Percentiles rank a stretch among this genome's conserved stretches.
These are phyloP conservation scores for Australoheros facetus DNA, from an alignment of 2,797 vertebrate genomes.

Conservation along the genomic window DNA sequence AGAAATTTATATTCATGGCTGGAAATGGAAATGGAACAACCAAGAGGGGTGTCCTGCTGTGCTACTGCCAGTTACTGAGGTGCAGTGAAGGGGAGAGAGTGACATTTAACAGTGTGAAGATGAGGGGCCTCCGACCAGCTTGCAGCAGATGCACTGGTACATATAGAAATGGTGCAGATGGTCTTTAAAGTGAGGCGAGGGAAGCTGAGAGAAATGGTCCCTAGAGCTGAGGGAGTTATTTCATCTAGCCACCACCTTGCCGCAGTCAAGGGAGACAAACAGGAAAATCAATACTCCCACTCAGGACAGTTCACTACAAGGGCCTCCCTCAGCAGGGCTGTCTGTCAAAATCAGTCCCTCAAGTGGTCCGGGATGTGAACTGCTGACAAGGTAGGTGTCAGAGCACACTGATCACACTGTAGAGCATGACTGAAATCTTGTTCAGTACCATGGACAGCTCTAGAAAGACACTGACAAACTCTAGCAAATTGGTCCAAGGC, in stretches of 20 bases:
- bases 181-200: constrained; percentile 24
- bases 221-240: constrained; percentile 60
- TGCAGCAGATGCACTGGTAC: constrained; percentile 39
- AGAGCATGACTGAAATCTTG: constrained; percentile 56
- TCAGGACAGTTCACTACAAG: constrained; percentile 77
- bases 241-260: constrained; percentile 57
- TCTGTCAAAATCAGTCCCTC: constrained; percentile 76
- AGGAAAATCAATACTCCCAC: constrained; percentile 79
- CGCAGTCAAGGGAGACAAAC: constrained; percentile 74
- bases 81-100: constrained; percentile 59
- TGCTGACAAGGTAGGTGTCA: constrained; percentile 79
- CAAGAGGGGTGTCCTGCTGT: constrained; percentile 56
- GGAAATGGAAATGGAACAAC: constrained; percentile 68
- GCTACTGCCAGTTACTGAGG: constrained; percentile 64
- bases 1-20: constrained; percentile 69
- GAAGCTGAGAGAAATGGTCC: constrained; percentile 32
- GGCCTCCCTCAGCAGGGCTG: constrained; percentile 70
- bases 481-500: neutral
- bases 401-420: constrained; percentile 66
- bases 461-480: constrained; percentile 24
- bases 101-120: constrained; percentile 73
- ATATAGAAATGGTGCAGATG: constrained; percentile 29
- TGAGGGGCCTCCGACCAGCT: constrained; percentile 39
- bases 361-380: constrained; percentile 60
- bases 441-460: constrained; percentile 71